Evolutionary conservation across 2,888 invertebrate species (phyloP).

Genomic region (Malthinus seriepunctatus): DNA sequence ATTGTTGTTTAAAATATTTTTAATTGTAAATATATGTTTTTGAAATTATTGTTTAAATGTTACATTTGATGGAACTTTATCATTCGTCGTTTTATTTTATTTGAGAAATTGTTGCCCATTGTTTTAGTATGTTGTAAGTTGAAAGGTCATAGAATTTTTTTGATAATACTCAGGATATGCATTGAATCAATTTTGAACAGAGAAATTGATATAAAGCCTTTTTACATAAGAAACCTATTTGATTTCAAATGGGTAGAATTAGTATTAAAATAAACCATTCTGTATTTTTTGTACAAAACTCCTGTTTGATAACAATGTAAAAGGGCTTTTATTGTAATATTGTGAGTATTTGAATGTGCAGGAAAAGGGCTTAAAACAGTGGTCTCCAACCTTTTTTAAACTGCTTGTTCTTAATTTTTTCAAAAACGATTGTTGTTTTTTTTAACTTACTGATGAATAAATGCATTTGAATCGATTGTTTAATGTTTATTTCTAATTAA

Average conservation of each 20-base stretch:
- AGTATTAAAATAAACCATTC: no score
- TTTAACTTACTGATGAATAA: no score
- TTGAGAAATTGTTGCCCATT: conserved; percentile 18
- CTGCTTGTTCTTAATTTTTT: no score
- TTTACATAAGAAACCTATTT: not conserved
- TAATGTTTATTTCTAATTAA: no score
- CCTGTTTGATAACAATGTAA: not conserved
- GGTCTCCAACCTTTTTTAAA: not conserved
- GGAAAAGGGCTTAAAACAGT: no score
- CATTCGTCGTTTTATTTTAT: not conserved
- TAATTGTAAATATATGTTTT: not conserved
- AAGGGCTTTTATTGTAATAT: not conserved
- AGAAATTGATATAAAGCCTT: no score
- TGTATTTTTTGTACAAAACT: no score
- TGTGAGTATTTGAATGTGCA: not conserved
- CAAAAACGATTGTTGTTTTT: no score
- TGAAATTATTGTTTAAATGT: conserved; percentile 3
- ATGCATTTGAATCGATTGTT: no score
- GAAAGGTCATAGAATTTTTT: no score
- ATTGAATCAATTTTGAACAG: not conserved
- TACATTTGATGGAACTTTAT: not conserved
- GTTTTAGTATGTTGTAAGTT: conserved; percentile 2
- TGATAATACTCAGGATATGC: conserved; percentile 1
- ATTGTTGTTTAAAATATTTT: not conserved
- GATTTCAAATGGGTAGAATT: no score